Percentiles rank a stretch among this genome's conserved stretches.
phyloP scores from a whole-genome alignment of 2,797 vertebrate genomes.

The Botia almorhae region DNA sequence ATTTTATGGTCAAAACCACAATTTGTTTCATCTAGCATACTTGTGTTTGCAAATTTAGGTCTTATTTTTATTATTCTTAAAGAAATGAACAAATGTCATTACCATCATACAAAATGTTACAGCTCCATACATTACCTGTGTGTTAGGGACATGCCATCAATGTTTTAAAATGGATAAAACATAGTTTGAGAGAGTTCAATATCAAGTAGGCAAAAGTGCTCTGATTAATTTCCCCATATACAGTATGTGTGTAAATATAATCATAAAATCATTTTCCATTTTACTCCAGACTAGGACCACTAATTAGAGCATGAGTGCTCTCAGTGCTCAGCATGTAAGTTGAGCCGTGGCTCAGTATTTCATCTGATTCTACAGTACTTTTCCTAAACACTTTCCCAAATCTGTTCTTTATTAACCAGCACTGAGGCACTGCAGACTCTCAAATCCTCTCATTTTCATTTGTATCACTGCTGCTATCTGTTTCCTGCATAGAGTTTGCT shows the following conservation, averaged over 20 bases:
- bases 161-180: too few species aligned
- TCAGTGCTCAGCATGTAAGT: slow-evolving; percentile 76
- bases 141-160: too few species aligned
- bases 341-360: slow-evolving; percentile 30
- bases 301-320: slow-evolving; percentile 69
- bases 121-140: too few species aligned
- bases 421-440: slow-evolving; percentile 6
- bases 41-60: too few species aligned
- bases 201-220: neutral
- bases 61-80: too few species aligned
- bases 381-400: slow-evolving; percentile 22
- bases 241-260: neutral
- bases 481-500: neutral
- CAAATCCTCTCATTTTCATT: neutral
- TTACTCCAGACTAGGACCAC: slow-evolving; percentile 69
- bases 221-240: neutral
- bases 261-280: slow-evolving; percentile 38
- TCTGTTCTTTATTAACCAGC: slow-evolving; percentile 31
- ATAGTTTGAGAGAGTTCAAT: too few species aligned
- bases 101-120: too few species aligned
- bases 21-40: too few species aligned
- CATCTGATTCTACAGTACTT: slow-evolving; percentile 15
- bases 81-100: too few species aligned
- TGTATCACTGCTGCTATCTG: slow-evolving; percentile 15
- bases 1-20: too few species aligned